phyloP scores from a whole-genome alignment of 2,888 invertebrate species.

The Ceraclea dissimilis region DNA sequence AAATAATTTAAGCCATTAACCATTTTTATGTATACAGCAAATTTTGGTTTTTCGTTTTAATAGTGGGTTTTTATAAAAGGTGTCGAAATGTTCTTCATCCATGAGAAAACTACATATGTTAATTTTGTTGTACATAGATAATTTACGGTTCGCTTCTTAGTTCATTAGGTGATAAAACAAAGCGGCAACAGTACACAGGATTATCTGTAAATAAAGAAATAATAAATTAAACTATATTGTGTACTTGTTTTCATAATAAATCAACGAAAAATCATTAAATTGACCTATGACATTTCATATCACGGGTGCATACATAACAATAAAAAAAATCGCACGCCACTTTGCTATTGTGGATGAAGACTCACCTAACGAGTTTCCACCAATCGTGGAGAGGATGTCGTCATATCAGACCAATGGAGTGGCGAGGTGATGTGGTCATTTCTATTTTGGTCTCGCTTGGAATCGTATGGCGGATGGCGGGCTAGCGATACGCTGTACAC shows the following conservation, averaged over 20 bases:
- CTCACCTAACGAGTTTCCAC: not conserved
- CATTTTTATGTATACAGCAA: too few species aligned
- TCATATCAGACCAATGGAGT: not conserved
- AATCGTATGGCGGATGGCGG: not conserved
- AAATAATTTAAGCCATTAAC: too few species aligned
- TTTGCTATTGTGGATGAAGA: not conserved
- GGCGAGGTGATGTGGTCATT: not conserved
- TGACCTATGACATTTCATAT: conserved; percentile 1
- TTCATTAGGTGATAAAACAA: too few species aligned
- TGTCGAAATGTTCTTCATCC: too few species aligned
- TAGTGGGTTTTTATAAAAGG: too few species aligned
- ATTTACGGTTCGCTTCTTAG: too few species aligned
- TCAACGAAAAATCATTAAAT: not conserved
- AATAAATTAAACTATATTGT: too few species aligned
- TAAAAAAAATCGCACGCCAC: not conserved
- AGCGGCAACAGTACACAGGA: too few species aligned
- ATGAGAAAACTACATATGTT: too few species aligned
- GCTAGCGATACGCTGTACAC: not conserved
- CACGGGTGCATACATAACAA: not conserved
- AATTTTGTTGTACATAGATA: too few species aligned
- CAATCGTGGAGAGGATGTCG: not conserved
- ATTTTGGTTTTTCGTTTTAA: too few species aligned
- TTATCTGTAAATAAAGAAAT: too few species aligned
- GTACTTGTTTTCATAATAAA: not conserved
- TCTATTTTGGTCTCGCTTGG: not conserved